These are phyloP conservation scores for Callimorpha dominula DNA, from an alignment of 2,888 invertebrate genomes.

Conservation along the genomic window DNA sequence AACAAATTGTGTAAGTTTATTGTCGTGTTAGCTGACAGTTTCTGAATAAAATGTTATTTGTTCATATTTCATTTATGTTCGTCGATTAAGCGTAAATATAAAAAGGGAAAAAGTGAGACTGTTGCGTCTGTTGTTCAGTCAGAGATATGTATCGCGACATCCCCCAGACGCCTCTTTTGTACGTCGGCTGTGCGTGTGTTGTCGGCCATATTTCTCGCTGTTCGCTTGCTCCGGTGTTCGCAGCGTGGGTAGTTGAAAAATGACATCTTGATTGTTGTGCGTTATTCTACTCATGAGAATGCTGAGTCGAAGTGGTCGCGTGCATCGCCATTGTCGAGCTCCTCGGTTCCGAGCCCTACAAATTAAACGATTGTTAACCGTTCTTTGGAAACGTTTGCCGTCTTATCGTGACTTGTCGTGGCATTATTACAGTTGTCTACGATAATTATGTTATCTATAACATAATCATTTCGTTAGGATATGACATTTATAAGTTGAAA, in stretches of 20 bases:
- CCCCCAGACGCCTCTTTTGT: slow-evolving; percentile 80
- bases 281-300: slow-evolving; percentile 86
- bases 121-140: slow-evolving; percentile 75
- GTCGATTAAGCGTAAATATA: slow-evolving; percentile 69
- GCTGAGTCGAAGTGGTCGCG: slow-evolving; percentile 77
- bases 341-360: slow-evolving; percentile 76
- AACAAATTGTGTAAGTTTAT: slow-evolving; percentile 18
- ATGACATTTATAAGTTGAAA: neutral
- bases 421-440: slow-evolving; percentile 76
- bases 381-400: slow-evolving; percentile 69
- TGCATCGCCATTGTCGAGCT: slow-evolving; percentile 77
- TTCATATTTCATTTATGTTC: slow-evolving; percentile 57
- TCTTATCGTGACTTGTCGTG: slow-evolving; percentile 80
- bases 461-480: slow-evolving; percentile 63
- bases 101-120: slow-evolving; percentile 70
- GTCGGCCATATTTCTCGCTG: slow-evolving; percentile 84
- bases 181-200: slow-evolving; percentile 76
- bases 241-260: slow-evolving; percentile 87
- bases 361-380: slow-evolving; percentile 86
- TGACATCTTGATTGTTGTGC: slow-evolving; percentile 87
- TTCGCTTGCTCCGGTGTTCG: slow-evolving; percentile 69
- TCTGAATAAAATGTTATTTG: slow-evolving; percentile 54
- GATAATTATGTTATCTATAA: too few relatives aligned
- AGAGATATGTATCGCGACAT: slow-evolving; percentile 82
- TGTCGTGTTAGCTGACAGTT: slow-evolving; percentile 47